Evolutionary conservation across 2,113 vertebrate species (phyloP).

Genomic region (Hippocampus abdominalis): DNA sequence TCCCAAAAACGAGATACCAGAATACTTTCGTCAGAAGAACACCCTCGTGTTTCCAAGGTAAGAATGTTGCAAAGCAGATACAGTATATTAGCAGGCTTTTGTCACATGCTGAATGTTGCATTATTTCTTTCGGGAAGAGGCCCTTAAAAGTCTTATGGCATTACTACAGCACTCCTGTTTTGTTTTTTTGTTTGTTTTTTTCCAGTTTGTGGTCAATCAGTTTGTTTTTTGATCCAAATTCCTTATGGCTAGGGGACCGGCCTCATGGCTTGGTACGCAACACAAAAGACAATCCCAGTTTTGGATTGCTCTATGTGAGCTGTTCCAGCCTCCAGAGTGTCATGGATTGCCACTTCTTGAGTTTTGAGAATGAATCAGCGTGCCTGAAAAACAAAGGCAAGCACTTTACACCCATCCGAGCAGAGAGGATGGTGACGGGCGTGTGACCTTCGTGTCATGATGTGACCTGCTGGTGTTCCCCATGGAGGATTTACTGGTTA

Average conservation of each 20-base stretch:
- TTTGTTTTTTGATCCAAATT: conserved; percentile 35
- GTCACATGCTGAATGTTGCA: neutral
- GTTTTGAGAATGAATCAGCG: neutral
- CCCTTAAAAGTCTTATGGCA: neutral
- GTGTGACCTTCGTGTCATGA: conserved; percentile 29
- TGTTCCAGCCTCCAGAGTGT: conserved; percentile 7
- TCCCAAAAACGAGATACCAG: conserved; percentile 8
- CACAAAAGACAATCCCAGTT: conserved; percentile 13
- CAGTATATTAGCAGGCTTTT: neutral
- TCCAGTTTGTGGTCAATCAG: conserved; percentile 40
- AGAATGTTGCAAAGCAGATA: neutral
- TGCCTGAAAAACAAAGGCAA: conserved; percentile 16
- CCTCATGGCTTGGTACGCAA: conserved; percentile 51
- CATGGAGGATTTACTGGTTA: conserved; percentile 42
- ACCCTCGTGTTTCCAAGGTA: conserved; percentile 43
- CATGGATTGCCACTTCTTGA: conserved; percentile 8
- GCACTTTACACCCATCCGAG: conserved; percentile 42
- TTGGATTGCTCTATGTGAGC: conserved; percentile 37
- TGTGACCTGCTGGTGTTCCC: conserved; percentile 47
- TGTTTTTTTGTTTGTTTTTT: conserved; percentile 38
- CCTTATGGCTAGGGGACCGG: conserved; percentile 35
- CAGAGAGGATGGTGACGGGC: conserved; percentile 48
- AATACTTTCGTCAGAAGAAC: conserved; percentile 34
- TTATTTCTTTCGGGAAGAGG: conserved; percentile 15
- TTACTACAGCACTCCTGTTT: neutral